Percentiles rank a stretch among this genome's conserved stretches.
Conservation (phyloP, 2,888 invertebrate genomes). For the Morpho achilles region DNA sequence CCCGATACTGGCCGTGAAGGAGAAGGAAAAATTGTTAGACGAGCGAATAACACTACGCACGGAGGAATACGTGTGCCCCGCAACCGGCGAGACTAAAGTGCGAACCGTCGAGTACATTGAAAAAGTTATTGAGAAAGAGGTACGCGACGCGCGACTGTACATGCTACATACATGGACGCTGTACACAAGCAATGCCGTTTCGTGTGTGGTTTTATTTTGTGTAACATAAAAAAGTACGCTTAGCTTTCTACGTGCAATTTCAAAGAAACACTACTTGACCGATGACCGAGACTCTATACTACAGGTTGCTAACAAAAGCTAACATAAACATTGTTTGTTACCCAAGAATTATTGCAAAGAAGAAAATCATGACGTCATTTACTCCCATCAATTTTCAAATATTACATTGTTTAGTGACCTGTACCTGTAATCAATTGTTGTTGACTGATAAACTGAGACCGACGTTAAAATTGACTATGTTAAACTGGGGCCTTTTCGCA, state of each 20-base stretch:
- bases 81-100: conserved; percentile 91
- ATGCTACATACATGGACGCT: conserved; percentile 60
- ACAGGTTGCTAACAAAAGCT: not conserved
- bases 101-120: conserved; percentile 96
- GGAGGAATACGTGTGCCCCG: conserved; percentile 92
- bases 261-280: conserved; percentile 14
- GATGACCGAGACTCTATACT: not conserved
- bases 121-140: conserved; percentile 97
- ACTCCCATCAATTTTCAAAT: no score
- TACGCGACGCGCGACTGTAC: conserved; percentile 77
- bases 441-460: conserved; percentile 10
- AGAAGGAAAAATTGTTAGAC: conserved; percentile 93
- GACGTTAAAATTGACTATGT: conserved; percentile 4
- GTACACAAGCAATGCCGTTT: conserved; percentile 71
- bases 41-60: conserved; percentile 93
- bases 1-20: conserved; percentile 89
- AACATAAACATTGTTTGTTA: no score
- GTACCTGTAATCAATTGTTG: not conserved
- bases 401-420: no score
- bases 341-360: no score
- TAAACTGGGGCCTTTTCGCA: conserved; percentile 27
- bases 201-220: conserved; percentile 63
- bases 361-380: no score
- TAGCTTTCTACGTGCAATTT: conserved; percentile 46
- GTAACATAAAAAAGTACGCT: conserved; percentile 57